A percentile compares a stretch with the other conserved stretches of the same genome.
These are phyloP conservation scores for Phenganax marumi DNA, from an alignment of 92 coral and sea anemone genomes.

Conservation along the genomic window DNA sequence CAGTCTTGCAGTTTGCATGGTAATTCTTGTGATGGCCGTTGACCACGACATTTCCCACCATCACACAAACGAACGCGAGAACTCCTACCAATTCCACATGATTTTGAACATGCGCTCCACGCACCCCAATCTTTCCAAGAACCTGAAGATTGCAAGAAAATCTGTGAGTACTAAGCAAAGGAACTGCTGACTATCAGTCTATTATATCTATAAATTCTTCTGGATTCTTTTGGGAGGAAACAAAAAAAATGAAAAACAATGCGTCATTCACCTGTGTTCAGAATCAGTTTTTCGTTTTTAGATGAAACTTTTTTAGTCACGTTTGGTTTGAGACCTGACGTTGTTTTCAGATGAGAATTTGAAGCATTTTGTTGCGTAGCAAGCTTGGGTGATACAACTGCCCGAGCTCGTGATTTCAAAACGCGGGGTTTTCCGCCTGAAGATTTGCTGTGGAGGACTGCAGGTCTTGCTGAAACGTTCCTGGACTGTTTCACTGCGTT, in stretches of 20 bases:
- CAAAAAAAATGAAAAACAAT: background rate
- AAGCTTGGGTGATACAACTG: background rate
- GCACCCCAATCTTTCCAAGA: slow-evolving; percentile 41
- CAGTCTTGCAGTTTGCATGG: slow-evolving; percentile 46
- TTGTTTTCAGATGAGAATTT: background rate
- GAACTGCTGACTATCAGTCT: background rate
- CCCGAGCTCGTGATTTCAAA: background rate
- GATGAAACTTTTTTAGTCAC: background rate
- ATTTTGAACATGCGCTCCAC: slow-evolving; percentile 32
- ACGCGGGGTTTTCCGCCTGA: background rate
- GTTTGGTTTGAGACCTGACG: background rate
- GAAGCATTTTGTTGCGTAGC: background rate
- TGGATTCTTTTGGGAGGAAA: background rate
- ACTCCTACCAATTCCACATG: slow-evolving; percentile 35
- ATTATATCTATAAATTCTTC: too few species aligned
- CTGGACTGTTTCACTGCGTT: background rate
- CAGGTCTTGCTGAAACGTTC: background rate
- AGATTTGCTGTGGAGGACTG: background rate
- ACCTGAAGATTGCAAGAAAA: slow-evolving; percentile 5
- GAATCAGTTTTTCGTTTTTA: background rate
- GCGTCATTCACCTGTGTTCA: background rate
- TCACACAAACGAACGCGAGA: slow-evolving; percentile 29
- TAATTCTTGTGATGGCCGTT: slow-evolving; percentile 5
- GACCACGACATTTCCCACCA: slow-evolving; percentile 18
- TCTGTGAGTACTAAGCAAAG: background rate